Evolutionary conservation across 2,888 invertebrate genomes (phyloP).

Genomic region (Myopa tessellatipennis): DNA sequence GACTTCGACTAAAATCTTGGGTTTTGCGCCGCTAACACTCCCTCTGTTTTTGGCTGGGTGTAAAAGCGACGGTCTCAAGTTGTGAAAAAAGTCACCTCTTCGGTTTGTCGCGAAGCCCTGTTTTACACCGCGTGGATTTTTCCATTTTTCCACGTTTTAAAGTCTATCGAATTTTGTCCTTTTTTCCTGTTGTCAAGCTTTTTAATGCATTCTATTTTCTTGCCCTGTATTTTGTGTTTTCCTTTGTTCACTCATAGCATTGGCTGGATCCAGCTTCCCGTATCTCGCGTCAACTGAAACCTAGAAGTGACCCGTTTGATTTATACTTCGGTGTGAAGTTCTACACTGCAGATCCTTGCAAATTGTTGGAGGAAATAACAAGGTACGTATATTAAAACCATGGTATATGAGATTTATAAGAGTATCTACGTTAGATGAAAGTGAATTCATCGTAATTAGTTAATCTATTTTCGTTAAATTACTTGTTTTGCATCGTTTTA

Average conservation of each 20-base stretch:
- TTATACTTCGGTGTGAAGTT: constrained; percentile 98
- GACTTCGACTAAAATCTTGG: too few species aligned
- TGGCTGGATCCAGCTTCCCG: constrained; percentile 95
- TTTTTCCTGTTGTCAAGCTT: background rate
- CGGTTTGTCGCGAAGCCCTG: too few species aligned
- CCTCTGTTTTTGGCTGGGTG: too few species aligned
- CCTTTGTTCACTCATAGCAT: constrained; percentile 73
- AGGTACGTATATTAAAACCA: constrained; percentile 72
- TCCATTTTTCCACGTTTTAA: background rate
- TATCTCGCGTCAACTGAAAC: constrained; percentile 87
- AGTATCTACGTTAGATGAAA: too few species aligned
- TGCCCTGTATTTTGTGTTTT: background rate
- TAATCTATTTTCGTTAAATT: too few species aligned
- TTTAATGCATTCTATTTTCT: background rate
- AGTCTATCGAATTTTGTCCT: background rate
- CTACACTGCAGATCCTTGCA: constrained; percentile 97
- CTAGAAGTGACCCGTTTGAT: constrained; percentile 78
- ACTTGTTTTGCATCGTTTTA: too few species aligned
- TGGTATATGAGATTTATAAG: too few species aligned
- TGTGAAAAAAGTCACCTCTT: too few species aligned
- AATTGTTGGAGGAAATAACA: constrained; percentile 94
- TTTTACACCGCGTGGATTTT: too few species aligned
- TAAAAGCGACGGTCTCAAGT: too few species aligned
- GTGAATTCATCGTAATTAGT: too few species aligned
- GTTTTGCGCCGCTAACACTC: too few species aligned